A percentile compares a stretch with the other conserved stretches of the same genome.
These are phyloP conservation scores for Sebastes nivosus DNA, from an alignment of 2,797 vertebrate genomes.

Conservation along the genomic window DNA sequence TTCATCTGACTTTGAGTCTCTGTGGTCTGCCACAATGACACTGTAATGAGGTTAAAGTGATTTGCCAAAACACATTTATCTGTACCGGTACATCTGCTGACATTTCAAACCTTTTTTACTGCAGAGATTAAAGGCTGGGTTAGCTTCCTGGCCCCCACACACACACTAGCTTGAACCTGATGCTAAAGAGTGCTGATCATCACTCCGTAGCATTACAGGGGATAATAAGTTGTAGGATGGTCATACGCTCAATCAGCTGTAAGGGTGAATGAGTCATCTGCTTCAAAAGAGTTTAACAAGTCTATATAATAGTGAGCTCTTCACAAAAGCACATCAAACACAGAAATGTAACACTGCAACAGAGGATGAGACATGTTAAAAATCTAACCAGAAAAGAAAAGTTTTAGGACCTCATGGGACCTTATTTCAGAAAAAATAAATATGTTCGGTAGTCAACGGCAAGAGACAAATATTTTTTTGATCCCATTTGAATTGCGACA, in stretches of 20 bases:
- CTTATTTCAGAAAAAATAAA: too few relatives aligned
- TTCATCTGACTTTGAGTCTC: constrained; percentile 16
- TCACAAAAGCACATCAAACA: background rate
- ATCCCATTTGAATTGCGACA: too few relatives aligned
- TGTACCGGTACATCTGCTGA: constrained; percentile 19
- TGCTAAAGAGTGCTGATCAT: constrained; percentile 41
- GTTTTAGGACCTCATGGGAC: background rate
- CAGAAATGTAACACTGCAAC: background rate
- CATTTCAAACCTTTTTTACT: constrained; percentile 9
- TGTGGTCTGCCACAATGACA: constrained; percentile 3
- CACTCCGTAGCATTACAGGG: constrained; percentile 29
- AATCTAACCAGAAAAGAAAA: background rate
- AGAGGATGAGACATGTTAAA: background rate
- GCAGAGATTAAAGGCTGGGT: constrained; percentile 36
- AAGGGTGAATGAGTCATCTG: constrained; percentile 15
- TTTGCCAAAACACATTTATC: constrained; percentile 43
- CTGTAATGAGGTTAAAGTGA: constrained; percentile 42
- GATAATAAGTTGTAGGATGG: constrained; percentile 37
- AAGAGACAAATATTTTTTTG: too few relatives aligned
- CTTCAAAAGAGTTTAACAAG: background rate
- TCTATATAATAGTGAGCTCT: background rate
- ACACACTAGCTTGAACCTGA: background rate
- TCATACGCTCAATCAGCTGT: background rate
- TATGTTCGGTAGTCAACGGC: too few relatives aligned
- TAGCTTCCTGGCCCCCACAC: constrained; percentile 1